These are phyloP conservation scores for Ophioderma brevispina DNA, from an alignment of 35 echinoderm and acorn worm genomes.

Conservation along the genomic window DNA sequence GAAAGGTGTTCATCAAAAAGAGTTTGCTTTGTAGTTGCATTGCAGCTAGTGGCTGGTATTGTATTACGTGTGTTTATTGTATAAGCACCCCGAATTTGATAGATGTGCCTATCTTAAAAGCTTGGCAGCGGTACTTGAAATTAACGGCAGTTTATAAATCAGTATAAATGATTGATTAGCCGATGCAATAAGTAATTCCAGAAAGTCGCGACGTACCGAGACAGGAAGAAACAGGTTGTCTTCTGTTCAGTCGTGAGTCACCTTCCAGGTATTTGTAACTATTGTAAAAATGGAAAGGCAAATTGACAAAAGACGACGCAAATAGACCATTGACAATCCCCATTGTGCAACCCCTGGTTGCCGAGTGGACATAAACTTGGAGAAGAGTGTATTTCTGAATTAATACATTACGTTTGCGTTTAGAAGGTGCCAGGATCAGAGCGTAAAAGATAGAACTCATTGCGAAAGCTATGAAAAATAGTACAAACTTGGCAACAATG, in stretches of 20 bases:
- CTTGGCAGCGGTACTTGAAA: background rate
- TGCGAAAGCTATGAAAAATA: background rate
- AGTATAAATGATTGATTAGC: background rate
- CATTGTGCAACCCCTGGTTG: background rate
- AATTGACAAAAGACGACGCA: background rate
- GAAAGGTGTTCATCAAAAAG: no score
- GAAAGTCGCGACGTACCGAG: no score
- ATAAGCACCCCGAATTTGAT: no score
- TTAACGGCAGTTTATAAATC: no score
- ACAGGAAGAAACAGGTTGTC: background rate
- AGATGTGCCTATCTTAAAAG: no score
- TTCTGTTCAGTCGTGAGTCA: background rate
- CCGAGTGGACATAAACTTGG: background rate
- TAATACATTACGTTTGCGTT: background rate
- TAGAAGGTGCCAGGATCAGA: background rate
- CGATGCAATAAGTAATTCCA: background rate
- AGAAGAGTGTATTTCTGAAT: background rate
- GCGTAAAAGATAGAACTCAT: background rate
- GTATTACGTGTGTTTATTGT: no score
- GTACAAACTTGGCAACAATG: background rate
- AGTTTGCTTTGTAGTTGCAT: no score
- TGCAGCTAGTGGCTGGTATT: no score
- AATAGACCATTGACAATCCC: background rate
- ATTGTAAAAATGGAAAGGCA: background rate
- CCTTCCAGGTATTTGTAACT: background rate